These are phyloP conservation scores for Montipora capitata DNA, from an alignment of 92 coral and sea anemone genomes.

Conservation along the genomic window DNA sequence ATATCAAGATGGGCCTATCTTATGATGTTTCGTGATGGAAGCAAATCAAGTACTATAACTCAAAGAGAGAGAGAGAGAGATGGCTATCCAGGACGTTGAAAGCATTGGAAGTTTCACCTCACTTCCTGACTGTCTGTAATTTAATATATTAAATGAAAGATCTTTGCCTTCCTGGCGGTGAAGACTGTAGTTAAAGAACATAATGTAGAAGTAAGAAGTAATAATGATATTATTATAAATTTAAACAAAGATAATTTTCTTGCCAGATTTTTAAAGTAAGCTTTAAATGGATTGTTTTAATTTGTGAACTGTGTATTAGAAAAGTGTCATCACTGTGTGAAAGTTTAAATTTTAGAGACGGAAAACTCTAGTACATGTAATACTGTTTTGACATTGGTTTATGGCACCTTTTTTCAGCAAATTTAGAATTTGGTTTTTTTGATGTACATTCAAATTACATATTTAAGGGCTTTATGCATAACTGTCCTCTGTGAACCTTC, in stretches of 20 bases:
- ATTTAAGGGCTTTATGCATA: too few species aligned
- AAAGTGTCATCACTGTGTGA: too few species aligned
- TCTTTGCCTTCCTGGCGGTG: constrained; percentile 13
- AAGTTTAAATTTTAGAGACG: too few species aligned
- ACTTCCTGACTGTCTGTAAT: constrained; percentile 5
- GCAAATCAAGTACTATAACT: constrained; percentile 19
- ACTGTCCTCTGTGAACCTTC: too few species aligned
- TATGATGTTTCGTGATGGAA: constrained; percentile 8
- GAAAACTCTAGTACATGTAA: too few species aligned
- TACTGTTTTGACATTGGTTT: too few species aligned
- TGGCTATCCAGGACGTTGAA: constrained; percentile 29
- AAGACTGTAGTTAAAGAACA: neutral
- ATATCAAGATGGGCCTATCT: neutral
- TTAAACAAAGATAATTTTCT: constrained; percentile 11
- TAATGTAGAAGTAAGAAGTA: constrained; percentile 11
- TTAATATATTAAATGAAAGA: constrained; percentile 23
- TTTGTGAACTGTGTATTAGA: neutral
- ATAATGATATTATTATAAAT: neutral
- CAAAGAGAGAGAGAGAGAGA: neutral
- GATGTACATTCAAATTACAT: too few species aligned
- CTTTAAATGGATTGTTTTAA: neutral
- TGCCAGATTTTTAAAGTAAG: constrained; percentile 15
- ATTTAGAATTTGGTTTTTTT: too few species aligned
- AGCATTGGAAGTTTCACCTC: constrained; percentile 2
- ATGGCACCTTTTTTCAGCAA: too few species aligned